Conservation (phyloP, 2,113 vertebrate species). For the Phalacrocorax aristotelis region DNA sequence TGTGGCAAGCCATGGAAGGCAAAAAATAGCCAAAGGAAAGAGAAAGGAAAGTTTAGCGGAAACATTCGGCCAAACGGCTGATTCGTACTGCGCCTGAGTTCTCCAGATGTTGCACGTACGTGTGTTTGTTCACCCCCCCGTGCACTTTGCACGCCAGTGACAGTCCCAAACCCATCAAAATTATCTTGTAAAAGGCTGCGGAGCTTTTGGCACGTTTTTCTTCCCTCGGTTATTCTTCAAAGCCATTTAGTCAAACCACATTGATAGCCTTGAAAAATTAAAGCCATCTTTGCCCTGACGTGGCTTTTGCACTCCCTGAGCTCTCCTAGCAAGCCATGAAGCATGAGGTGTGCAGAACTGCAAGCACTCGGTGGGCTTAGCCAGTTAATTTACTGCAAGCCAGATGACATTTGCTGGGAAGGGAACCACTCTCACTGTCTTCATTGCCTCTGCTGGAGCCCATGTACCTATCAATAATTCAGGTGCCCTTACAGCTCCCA, state of each 20-base stretch:
- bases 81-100: not conserved
- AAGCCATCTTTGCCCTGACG: fast-evolving
- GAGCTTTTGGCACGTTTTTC: not conserved
- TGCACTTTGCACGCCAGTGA: not conserved
- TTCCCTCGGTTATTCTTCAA: not conserved
- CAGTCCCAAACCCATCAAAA: not conserved
- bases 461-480: slow-evolving; percentile 30
- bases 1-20: not conserved
- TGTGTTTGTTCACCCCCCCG: not conserved
- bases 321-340: fast-evolving
- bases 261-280: fast-evolving
- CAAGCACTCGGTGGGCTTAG: not conserved
- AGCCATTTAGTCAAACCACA: not conserved
- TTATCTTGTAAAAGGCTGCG: not conserved
- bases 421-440: not conserved
- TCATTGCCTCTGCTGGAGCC: not conserved
- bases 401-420: not conserved
- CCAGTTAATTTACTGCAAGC: not conserved
- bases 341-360: fast-evolving
- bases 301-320: not conserved
- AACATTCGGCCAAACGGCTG: not conserved
- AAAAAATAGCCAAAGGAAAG: not conserved
- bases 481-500: not conserved
- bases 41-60: not conserved
- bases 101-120: not conserved